These are phyloP conservation scores for Cyanoramphus novaezelandiae DNA, from an alignment of 2,113 vertebrate species.

Conservation along the genomic window DNA sequence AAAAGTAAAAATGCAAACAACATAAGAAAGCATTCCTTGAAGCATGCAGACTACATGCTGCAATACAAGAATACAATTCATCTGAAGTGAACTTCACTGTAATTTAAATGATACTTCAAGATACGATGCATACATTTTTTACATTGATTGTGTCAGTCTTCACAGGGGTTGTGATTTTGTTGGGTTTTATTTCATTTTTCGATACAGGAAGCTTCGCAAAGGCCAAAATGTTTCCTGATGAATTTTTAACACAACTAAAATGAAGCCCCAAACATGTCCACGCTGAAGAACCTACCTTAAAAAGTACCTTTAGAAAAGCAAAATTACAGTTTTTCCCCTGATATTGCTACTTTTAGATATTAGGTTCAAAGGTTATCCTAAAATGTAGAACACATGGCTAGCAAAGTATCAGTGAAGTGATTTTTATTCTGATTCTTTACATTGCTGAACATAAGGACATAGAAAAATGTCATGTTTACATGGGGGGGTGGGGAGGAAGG, in stretches of 20 bases:
- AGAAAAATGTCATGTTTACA: not conserved
- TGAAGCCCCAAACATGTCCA: not conserved
- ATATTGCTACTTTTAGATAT: not conserved
- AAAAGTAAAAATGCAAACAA: conserved; percentile 26
- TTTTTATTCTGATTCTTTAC: not conserved
- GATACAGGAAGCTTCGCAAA: not conserved
- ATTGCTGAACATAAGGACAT: not conserved
- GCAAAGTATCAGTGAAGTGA: not conserved
- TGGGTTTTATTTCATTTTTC: not conserved
- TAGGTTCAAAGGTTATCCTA: not conserved
- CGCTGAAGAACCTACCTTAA: not conserved
- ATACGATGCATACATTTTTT: not conserved
- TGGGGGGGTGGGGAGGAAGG: rapidly evolving
- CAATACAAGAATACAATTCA: not conserved
- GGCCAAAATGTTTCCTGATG: not conserved
- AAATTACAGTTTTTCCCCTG: not conserved
- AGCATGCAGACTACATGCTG: not conserved
- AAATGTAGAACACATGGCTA: not conserved
- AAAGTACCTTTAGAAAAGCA: not conserved
- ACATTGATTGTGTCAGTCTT: not conserved
- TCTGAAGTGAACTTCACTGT: not conserved
- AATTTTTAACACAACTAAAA: not conserved
- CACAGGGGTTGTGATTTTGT: rapidly evolving
- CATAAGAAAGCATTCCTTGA: not conserved
- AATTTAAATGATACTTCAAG: not conserved